A percentile compares a stretch with the other conserved stretches of the same genome.
These are phyloP conservation scores for Halocynthia roretzi DNA, from an alignment of 23 tunicate genomes.

Conservation along the genomic window DNA sequence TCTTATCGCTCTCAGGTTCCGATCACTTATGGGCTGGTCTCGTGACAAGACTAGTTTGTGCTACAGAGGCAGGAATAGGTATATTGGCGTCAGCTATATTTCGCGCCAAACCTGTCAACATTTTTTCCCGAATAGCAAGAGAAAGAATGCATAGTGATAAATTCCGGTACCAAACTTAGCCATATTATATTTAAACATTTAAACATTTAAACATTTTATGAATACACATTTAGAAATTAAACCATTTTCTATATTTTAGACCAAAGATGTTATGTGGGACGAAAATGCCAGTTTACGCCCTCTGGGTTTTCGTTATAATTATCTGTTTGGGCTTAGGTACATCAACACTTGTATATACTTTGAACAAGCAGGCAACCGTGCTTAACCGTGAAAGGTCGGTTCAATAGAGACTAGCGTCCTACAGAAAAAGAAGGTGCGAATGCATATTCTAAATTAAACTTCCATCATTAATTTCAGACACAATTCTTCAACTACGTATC, in stretches of 20 bases:
- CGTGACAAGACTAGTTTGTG: conserved; percentile 4
- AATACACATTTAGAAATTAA: too few species aligned
- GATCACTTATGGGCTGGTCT: conserved; percentile 27
- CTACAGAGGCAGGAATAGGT: conserved; percentile 17
- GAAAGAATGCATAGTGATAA: too few species aligned
- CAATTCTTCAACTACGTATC: neutral
- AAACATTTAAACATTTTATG: too few species aligned
- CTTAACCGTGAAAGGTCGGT: neutral
- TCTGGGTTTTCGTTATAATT: neutral
- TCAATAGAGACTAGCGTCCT: neutral
- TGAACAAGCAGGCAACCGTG: neutral
- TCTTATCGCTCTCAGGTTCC: conserved; percentile 2
- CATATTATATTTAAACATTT: too few species aligned
- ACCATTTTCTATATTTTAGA: neutral
- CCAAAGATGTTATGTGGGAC: conserved; percentile 29
- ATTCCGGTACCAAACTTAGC: too few species aligned
- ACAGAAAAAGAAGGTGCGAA: neutral
- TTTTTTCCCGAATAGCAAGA: too few species aligned
- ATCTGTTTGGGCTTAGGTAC: neutral
- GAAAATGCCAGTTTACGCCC: conserved; percentile 11
- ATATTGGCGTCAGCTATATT: conserved; percentile 18
- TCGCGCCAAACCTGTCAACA: conserved; percentile 12
- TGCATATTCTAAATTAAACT: neutral
- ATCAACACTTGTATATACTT: neutral
- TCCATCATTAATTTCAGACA: neutral